phyloP scores from a whole-genome alignment of 2,113 vertebrate genomes.

The Corydoras sp. region DNA sequence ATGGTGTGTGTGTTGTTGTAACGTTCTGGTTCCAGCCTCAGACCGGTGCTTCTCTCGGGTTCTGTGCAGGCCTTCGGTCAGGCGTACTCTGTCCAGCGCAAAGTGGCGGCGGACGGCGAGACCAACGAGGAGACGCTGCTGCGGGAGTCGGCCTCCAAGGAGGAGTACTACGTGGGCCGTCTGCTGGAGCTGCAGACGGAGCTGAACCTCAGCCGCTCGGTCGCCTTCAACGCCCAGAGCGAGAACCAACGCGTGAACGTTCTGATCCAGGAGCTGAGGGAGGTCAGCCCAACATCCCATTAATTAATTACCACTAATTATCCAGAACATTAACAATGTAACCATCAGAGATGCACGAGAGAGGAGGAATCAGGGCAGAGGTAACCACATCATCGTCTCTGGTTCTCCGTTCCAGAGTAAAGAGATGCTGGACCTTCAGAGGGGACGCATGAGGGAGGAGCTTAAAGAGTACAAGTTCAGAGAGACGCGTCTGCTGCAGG shows the following conservation, averaged over 20 bases:
- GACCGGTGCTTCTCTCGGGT: neutral
- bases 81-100: conserved; percentile 92
- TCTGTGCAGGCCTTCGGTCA: conserved; percentile 87
- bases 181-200: conserved; percentile 89
- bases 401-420: conserved; percentile 66
- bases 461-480: conserved; percentile 86
- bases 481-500: conserved; percentile 78
- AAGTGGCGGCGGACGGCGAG: conserved; percentile 94
- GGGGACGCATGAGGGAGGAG: conserved; percentile 80
- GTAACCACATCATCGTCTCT: neutral
- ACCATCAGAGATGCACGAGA: too few relatives aligned
- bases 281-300: conserved; percentile 67
- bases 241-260: conserved; percentile 83
- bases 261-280: conserved; percentile 78
- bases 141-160: conserved; percentile 92
- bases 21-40: too few relatives aligned
- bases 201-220: conserved; percentile 75
- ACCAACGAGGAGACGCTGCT: conserved; percentile 89
- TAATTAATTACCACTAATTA: too few relatives aligned
- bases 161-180: conserved; percentile 86
- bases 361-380: too few relatives aligned
- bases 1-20: too few relatives aligned
- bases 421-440: conserved; percentile 78
- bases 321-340: too few relatives aligned
- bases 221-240: conserved; percentile 78